A percentile compares a stretch with the other conserved stretches of the same genome.
Conservation (phyloP, 2,888 invertebrate genomes). For the Nephrotoma appendiculata region DNA sequence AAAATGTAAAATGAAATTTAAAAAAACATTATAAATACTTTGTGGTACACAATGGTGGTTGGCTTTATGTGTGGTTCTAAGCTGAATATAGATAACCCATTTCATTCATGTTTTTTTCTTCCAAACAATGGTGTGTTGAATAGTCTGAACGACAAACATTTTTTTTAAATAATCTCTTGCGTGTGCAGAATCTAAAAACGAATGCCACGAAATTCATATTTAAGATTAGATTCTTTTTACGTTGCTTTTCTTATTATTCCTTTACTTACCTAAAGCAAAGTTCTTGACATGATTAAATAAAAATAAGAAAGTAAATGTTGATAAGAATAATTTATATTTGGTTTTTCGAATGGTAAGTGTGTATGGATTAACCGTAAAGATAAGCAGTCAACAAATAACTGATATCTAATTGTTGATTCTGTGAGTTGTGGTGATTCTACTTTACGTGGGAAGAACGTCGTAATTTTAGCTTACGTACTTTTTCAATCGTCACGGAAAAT, state of each 20-base stretch:
- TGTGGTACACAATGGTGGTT: background rate
- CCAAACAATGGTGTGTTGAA: background rate
- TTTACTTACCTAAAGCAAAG: background rate
- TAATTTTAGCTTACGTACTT: too few species aligned
- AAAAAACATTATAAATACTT: background rate
- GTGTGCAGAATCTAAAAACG: background rate
- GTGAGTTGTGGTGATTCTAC: too few species aligned
- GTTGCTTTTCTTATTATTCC: background rate
- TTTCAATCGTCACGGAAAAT: too few species aligned
- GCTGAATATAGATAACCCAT: background rate
- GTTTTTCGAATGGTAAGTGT: background rate
- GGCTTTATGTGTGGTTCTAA: background rate
- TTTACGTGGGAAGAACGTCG: too few species aligned
- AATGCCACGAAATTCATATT: background rate
- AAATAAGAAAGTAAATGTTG: background rate
- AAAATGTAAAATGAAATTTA: background rate
- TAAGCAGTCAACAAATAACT: background rate
- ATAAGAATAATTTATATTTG: background rate
- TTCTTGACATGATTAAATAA: background rate
- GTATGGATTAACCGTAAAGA: background rate
- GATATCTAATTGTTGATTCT: background rate
- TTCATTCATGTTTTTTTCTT: background rate
- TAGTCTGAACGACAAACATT: background rate
- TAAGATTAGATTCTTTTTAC: background rate
- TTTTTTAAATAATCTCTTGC: background rate